Base-by-base conservation (phyloP, 2,797 vertebrate species). In the Clarias platycephalus region DNA sequence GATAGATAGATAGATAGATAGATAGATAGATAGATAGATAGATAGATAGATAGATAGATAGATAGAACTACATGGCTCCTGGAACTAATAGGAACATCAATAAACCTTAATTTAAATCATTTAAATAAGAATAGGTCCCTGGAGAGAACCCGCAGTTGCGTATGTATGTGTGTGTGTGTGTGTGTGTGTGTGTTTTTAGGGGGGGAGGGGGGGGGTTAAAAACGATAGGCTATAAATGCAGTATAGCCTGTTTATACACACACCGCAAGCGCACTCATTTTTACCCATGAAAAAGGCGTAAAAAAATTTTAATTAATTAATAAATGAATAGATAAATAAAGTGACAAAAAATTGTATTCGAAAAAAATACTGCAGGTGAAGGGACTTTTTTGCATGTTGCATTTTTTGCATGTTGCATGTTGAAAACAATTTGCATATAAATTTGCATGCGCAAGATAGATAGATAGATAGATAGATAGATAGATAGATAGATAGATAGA, bases 71-170 rank as follows among this genome's bases (percentile, higher is more conserved):
- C 49, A 58, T 3, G 16, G 72, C 20, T 57, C 72, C 49, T n/a
- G 75, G 57, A 62, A 37, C 58, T 63, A 26, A 79, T 26, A 8
- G 2, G 15, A 44, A 53, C 37, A 49, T 64, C 24, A 80, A 22
- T 64, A 24, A 64, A 80, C 15, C 16, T 64, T 49, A 0, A 66
- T 80, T 80, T 80, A 20, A 80, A 64, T 5, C 37, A 80, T 64
- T 80, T 80, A 64, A 64, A 64, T 63, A 63, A 44, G 24, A 44
- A 79, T 63, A 24, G 74, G 6, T 79, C 77, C 77, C 58, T 9
- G 10, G 58, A 79, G 77, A 26, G 13, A 49, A 28, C n/a, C 8
- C 34, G 58, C 58, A 40, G 3, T 1, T 34, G n/a, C 53, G 44
- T 74, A n/a, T 26, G 49, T 44, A n/a, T 34, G 24, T 49, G 76